A percentile compares a stretch with the other conserved stretches of the same genome.
Conservation (phyloP, 2,113 vertebrate genomes). For the Aviceda subcristata region DNA sequence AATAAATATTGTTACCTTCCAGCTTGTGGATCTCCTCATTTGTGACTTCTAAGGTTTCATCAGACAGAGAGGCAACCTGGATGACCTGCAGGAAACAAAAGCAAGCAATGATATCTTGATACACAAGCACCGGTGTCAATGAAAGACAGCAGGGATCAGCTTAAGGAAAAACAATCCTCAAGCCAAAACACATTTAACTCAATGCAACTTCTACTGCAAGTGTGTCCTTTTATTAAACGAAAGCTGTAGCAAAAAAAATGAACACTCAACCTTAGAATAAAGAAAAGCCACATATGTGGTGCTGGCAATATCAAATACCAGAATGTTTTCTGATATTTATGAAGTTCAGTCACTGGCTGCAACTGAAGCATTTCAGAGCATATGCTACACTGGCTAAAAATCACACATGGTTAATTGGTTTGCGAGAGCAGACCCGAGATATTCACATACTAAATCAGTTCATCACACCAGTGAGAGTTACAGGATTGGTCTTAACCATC, state of each 20-base stretch:
- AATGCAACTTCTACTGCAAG: neutral
- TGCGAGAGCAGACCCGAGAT: neutral
- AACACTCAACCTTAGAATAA: neutral
- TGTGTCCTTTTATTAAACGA: neutral
- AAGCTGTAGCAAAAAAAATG: neutral
- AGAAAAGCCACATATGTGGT: neutral
- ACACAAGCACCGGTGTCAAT: accelerated
- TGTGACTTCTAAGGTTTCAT: slow-evolving; percentile 75
- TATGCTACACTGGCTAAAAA: neutral
- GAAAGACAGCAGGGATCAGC: neutral
- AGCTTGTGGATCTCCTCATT: slow-evolving; percentile 71
- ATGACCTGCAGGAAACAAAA: slow-evolving; percentile 77
- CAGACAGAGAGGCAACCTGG: slow-evolving; percentile 90
- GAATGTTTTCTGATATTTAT: neutral
- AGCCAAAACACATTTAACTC: neutral
- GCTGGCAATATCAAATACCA: neutral
- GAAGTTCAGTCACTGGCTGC: neutral
- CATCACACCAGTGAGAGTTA: neutral
- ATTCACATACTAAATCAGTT: neutral
- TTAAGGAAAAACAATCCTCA: neutral
- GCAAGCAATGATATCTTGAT: neutral
- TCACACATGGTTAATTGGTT: neutral
- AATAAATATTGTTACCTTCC: slow-evolving; percentile 74
- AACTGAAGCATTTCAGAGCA: neutral
- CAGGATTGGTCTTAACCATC: neutral